These are phyloP conservation scores for Epizoanthus stellaris DNA, from an alignment of 92 coral and sea anemone genomes.

Conservation along the genomic window DNA sequence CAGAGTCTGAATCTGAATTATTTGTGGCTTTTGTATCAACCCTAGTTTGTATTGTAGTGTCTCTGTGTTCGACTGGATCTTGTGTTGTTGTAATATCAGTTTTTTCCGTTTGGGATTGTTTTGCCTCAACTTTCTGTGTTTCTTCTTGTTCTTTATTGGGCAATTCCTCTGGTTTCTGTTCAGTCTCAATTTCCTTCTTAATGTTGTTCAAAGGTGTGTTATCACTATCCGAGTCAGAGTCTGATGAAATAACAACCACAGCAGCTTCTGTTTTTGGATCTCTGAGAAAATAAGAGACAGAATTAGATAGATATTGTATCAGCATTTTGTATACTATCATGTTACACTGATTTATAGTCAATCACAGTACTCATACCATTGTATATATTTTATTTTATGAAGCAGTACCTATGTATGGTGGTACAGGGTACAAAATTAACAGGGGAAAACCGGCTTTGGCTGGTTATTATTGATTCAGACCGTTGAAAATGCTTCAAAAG, in stretches of 20 bases:
- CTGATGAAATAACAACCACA: conserved; percentile 36
- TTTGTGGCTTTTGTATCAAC: conserved; percentile 10
- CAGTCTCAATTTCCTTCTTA: conserved; percentile 35
- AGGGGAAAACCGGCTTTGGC: no score
- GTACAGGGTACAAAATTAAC: no score
- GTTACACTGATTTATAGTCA: no score
- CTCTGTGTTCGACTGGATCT: neutral
- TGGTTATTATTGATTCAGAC: no score
- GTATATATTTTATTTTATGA: no score
- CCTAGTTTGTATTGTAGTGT: neutral
- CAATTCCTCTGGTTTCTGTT: conserved; percentile 7
- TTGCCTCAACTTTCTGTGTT: neutral
- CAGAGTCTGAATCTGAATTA: conserved; percentile 75
- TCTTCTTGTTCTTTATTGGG: neutral
- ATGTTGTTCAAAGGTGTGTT: conserved; percentile 18
- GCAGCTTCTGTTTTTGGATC: conserved; percentile 32
- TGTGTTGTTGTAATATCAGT: neutral
- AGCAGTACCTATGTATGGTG: no score
- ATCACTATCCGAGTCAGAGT: conserved; percentile 38
- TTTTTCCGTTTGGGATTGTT: neutral
- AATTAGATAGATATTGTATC: no score
- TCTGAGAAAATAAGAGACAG: neutral
- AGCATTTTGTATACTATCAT: no score
- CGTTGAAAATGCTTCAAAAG: no score
- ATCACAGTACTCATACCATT: no score